Percentiles rank a stretch among this genome's conserved stretches.
Evolutionary conservation across 2,797 vertebrate species (phyloP).

Genomic region (Lateolabrax maculatus): DNA sequence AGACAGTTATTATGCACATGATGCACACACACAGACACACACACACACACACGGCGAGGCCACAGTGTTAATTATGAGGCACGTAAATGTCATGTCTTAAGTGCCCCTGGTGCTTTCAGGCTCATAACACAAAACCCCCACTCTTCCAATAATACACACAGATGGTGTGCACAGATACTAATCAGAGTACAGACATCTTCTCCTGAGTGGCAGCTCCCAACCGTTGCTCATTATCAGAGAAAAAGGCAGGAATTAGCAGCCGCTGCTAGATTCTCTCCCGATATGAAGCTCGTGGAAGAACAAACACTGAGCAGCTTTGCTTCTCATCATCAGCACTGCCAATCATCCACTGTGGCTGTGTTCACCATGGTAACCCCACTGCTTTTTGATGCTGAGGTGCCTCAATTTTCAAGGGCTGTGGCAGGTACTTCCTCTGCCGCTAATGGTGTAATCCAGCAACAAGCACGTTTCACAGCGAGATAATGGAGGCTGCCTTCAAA

Average conservation of each 20-base stretch:
- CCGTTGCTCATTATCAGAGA: constrained; percentile 64
- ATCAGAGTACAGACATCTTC: constrained; percentile 51
- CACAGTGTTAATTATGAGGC: constrained; percentile 72
- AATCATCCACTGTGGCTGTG: constrained; percentile 33
- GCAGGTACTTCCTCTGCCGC: constrained; percentile 26
- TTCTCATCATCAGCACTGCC: constrained; percentile 52
- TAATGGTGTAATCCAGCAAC: constrained; percentile 16
- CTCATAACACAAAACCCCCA: constrained; percentile 65
- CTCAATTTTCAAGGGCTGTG: constrained; percentile 26
- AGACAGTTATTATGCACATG: constrained; percentile 45
- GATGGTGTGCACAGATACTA: constrained; percentile 36
- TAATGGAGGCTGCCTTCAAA: constrained; percentile 30
- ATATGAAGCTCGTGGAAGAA: constrained; percentile 53
- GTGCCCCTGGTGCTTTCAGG: constrained; percentile 69
- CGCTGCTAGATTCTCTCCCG: constrained; percentile 33
- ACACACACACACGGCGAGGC: constrained; percentile 43
- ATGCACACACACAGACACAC: constrained; percentile 15
- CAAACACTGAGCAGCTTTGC: constrained; percentile 55
- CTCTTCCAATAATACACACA: constrained; percentile 46
- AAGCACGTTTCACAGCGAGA: constrained; percentile 8
- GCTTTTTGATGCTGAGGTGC: constrained; percentile 24
- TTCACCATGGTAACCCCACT: constrained; percentile 66
- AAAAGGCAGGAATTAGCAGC: constrained; percentile 56
- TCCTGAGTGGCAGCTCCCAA: constrained; percentile 61
- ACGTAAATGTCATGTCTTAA: constrained; percentile 80